Percentiles rank a stretch among this genome's conserved stretches.
Conservation (phyloP, 2,888 invertebrate genomes). For the Orchesella flavescens region DNA sequence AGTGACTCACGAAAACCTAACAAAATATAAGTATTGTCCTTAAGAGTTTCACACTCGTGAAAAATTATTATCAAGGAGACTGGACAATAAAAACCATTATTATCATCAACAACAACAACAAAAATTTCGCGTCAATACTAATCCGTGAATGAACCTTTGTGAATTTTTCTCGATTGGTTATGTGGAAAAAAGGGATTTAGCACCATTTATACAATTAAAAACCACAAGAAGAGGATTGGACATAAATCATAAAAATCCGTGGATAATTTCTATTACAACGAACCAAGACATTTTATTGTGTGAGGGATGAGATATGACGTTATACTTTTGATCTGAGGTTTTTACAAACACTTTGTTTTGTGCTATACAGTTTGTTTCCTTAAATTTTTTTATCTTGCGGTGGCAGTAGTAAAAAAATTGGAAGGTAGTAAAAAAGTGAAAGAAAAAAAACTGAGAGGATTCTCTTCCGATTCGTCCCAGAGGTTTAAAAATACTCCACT, state of each 20-base stretch:
- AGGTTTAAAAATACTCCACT: constrained; percentile 48
- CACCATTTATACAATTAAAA: constrained; percentile 44
- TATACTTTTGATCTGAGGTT: not conserved
- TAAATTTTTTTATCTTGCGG: not conserved
- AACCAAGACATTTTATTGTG: not conserved
- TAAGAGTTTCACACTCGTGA: too few relatives aligned
- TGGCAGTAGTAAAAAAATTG: not conserved
- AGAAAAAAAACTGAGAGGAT: constrained; percentile 27
- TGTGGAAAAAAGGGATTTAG: not conserved
- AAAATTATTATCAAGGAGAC: not conserved
- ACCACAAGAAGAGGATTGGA: constrained; percentile 41
- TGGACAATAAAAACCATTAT: constrained; percentile 48
- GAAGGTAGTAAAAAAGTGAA: constrained; percentile 52
- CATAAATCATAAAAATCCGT: constrained; percentile 39
- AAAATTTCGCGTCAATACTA: constrained; percentile 1
- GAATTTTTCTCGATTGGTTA: constrained; percentile 11
- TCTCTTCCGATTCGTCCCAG: constrained; percentile 49
- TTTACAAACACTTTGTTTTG: not conserved
- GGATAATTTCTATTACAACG: constrained; percentile 37
- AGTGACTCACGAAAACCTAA: not conserved
- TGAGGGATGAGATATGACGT: too few relatives aligned
- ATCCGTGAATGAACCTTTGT: constrained; percentile 39
- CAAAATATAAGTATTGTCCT: constrained; percentile 7
- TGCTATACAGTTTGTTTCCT: not conserved
- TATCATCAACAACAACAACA: constrained; percentile 13